Evolutionary conservation across 2,113 vertebrate species (phyloP).

Genomic region (Holacanthus passer): DNA sequence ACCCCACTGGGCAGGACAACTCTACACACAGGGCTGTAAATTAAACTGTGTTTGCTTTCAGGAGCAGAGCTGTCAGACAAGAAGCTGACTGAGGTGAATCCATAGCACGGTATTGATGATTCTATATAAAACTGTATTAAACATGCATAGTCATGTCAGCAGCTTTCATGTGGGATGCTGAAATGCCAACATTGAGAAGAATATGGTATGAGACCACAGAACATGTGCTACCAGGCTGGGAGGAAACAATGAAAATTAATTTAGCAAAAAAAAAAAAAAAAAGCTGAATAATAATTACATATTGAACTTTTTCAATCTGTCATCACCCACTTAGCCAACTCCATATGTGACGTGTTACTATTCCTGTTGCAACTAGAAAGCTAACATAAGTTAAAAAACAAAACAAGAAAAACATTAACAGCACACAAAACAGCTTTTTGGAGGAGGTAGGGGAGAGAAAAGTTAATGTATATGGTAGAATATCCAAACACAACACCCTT

Average conservation of each 20-base stretch:
- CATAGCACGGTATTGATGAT: background rate
- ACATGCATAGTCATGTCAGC: conserved; percentile 21
- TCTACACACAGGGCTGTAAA: conserved; percentile 60
- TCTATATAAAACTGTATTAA: conserved; percentile 23
- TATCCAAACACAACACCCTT: background rate
- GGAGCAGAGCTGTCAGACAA: conserved; percentile 49
- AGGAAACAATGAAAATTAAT: background rate
- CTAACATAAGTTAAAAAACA: background rate
- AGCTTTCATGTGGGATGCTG: conserved; percentile 23
- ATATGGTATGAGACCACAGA: background rate
- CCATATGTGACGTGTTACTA: background rate
- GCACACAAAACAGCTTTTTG: background rate
- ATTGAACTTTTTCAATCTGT: background rate
- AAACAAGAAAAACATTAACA: too few relatives aligned
- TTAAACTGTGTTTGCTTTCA: conserved; percentile 66
- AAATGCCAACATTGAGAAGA: conserved; percentile 2
- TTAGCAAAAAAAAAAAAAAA: too few relatives aligned
- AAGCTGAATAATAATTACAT: background rate
- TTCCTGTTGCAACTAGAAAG: background rate
- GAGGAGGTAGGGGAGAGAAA: background rate
- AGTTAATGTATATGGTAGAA: background rate
- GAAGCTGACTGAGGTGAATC: conserved; percentile 28
- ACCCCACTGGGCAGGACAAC: conserved; percentile 67
- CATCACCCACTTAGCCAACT: background rate
- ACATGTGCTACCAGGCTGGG: background rate